Base-by-base conservation (phyloP, 2,113 vertebrate genomes). In the Nasalis larvatus region DNA sequence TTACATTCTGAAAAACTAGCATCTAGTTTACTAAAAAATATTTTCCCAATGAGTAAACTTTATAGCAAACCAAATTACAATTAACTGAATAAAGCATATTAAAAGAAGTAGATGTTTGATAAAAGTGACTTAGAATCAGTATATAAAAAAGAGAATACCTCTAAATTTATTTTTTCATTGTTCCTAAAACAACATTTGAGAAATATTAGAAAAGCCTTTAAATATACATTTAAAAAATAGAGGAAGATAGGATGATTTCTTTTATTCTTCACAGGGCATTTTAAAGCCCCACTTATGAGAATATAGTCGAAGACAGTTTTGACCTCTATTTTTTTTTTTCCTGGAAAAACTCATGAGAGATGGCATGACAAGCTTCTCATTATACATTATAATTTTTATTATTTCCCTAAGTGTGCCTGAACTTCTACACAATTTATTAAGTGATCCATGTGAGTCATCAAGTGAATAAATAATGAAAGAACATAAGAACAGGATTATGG, bases 1-100 rank as follows among this genome's bases (percentile, higher is more conserved):
- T 94, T 58, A 13, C 11, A 90, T 78, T 78, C 47, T 95, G 76
- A 90, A 96, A 93, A 94, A 83, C 84, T 90, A 92, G 54, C 74
- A 96, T 86, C 78, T 63, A 91, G 77, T 9, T 95, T 91, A 85
- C 13, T 35, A 37, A 86, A 71, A 95, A 37, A 84, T 71, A 80
- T 66, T 76, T 47, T 11, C 42, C 37, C 63, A 89, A 56, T 91
- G 68, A 76, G 60, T 93, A 45, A 86, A 86, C 10, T 90, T 89
- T 90, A 86, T 21, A 86, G n/a, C 40, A 94, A 94, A 68, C 35
- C 74, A 86, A 86, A 78, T 66, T 89, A 86, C 35, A 86, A 16
- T 91, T 73, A 95, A 52, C 47, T 45, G 32, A 76, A 89, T 69
- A 66, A 78, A 84, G 3, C n/a, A 37, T 54, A 40, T 63, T 40